phyloP scores from a whole-genome alignment of 2,797 vertebrate genomes.

The Muraenolepis orangiensis region DNA sequence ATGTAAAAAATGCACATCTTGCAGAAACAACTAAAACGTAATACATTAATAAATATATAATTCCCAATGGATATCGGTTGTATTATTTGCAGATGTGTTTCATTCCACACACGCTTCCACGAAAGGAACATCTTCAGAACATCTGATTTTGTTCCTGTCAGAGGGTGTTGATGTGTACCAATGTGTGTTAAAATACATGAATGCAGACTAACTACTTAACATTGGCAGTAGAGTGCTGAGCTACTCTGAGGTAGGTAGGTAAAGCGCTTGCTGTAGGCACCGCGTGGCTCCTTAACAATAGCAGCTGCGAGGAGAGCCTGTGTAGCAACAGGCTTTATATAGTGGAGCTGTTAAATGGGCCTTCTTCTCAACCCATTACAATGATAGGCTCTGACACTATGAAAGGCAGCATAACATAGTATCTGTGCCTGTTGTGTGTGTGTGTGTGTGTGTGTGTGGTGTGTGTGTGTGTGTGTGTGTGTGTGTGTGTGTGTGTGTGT shows the following conservation, averaged over 20 bases:
- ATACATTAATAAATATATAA: neutral
- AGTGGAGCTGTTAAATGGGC: conserved; percentile 33
- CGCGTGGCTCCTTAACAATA: conserved; percentile 45
- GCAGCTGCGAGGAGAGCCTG: conserved; percentile 39
- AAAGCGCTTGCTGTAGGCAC: conserved; percentile 19
- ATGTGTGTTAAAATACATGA: neutral
- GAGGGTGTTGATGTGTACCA: neutral
- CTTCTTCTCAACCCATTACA: conserved; percentile 40
- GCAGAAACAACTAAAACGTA: neutral
- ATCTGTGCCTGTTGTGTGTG: conserved; percentile 7
- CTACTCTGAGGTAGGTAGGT: neutral
- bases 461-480: conserved; percentile 9
- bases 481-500: neutral
- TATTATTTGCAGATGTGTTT: neutral
- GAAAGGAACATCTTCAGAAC: neutral
- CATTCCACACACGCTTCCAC: neutral
- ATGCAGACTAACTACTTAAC: neutral
- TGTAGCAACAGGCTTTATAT: conserved; percentile 44
- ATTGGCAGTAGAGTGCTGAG: neutral
- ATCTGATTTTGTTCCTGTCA: neutral
- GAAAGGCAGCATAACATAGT: conserved; percentile 20
- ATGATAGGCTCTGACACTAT: conserved; percentile 41
- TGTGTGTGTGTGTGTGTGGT: conserved; percentile 5
- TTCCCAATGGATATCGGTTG: neutral
- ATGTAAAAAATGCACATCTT: neutral